Percentiles rank a stretch among this genome's conserved stretches.
Evolutionary conservation across 2,888 invertebrate species (phyloP).

Genomic region (Petrolisthes cinctipes): DNA sequence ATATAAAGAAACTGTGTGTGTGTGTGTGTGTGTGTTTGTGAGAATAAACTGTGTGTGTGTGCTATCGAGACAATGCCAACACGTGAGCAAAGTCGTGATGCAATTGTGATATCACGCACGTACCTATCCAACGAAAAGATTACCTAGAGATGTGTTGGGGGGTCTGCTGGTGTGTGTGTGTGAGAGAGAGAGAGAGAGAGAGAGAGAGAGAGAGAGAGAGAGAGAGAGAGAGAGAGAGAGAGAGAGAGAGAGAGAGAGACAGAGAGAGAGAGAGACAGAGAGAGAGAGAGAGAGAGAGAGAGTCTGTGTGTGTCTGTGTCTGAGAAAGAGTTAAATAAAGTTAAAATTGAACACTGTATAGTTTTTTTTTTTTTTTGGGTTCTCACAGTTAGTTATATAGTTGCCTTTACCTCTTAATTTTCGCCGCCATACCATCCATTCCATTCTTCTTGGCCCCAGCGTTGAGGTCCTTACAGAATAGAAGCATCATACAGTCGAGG

Average conservation of each 20-base stretch:
- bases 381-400: neutral
- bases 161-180: neutral
- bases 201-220: no score
- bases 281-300: no score
- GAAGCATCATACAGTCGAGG: slow-evolving; percentile 63
- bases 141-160: neutral
- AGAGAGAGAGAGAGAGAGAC: no score
- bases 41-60: slow-evolving; percentile 5
- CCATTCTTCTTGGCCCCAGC: slow-evolving; percentile 47
- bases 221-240: no score
- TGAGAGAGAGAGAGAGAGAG: neutral
- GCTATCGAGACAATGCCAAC: neutral
- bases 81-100: no score
- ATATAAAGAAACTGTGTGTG: neutral
- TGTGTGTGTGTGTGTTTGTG: slow-evolving; percentile 5
- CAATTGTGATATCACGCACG: no score
- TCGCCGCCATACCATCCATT: slow-evolving; percentile 60
- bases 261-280: no score
- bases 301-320: no score
- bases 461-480: slow-evolving; percentile 64
- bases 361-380: neutral
- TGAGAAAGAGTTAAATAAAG: no score
- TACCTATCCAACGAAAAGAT: no score
- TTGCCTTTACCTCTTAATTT: slow-evolving; percentile 61
- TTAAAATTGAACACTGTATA: neutral